These are phyloP conservation scores for Phaetusa simplex DNA, from an alignment of 2,113 vertebrate genomes.

Conservation along the genomic window DNA sequence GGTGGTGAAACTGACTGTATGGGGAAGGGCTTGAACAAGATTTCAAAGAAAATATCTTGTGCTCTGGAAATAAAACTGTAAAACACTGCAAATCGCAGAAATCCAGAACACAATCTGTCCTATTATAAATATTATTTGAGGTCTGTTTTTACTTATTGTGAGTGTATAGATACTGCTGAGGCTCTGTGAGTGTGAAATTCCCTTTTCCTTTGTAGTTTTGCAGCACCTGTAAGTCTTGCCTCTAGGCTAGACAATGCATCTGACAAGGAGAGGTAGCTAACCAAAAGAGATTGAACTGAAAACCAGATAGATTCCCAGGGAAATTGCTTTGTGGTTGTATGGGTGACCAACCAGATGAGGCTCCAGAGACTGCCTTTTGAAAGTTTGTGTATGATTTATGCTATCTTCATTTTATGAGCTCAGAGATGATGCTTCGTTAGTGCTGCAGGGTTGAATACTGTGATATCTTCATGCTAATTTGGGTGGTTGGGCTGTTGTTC, in stretches of 20 bases:
- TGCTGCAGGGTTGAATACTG: neutral
- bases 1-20: neutral
- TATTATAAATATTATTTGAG: neutral
- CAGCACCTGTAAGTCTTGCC: neutral
- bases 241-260: neutral
- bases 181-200: neutral
- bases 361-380: neutral
- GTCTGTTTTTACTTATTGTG: neutral
- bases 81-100: neutral
- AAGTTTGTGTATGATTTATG: neutral
- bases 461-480: neutral
- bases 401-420: neutral
- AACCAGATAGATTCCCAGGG: neutral
- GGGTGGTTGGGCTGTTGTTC: neutral
- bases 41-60: neutral
- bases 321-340: neutral
- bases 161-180: neutral
- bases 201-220: neutral
- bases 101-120: neutral
- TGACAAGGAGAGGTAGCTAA: neutral
- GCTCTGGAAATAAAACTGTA: neutral
- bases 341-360: neutral
- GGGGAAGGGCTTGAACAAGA: neutral
- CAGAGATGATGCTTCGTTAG: neutral
- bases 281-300: neutral